phyloP scores from a whole-genome alignment of 2,797 vertebrate species.

The Staurois parvus region DNA sequence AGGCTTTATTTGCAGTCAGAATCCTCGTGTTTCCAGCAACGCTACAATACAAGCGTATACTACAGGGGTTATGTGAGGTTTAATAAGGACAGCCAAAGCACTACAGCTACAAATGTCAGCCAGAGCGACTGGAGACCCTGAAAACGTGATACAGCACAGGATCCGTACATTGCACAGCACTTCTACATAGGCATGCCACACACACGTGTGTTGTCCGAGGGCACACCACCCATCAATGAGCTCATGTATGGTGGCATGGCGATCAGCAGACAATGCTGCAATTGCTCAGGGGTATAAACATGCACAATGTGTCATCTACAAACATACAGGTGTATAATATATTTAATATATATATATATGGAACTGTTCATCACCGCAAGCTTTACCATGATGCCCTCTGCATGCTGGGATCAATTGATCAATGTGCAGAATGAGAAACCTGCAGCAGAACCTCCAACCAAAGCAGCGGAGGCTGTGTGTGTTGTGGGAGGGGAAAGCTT shows the following conservation, averaged over 20 bases:
- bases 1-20: neutral
- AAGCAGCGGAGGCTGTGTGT: neutral
- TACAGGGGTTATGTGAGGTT: slow-evolving; percentile 52
- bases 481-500: slow-evolving; percentile 9
- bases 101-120: slow-evolving; percentile 16
- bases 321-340: neutral
- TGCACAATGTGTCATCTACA: neutral
- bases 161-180: neutral
- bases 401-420: neutral
- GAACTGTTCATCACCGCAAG: neutral
- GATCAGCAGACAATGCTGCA: neutral
- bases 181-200: neutral
- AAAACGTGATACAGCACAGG: neutral
- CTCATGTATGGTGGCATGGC: neutral
- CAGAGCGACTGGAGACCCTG: neutral
- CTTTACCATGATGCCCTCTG: neutral
- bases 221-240: neutral
- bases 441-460: neutral
- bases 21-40: neutral
- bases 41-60: slow-evolving; percentile 8
- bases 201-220: neutral
- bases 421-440: neutral
- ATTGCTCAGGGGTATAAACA: neutral
- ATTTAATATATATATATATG: no score
- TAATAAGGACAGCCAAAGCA: slow-evolving; percentile 36